Evolutionary conservation across 1,140 invertebrate species (phyloP).

Genomic region (Drosophila persimilis): DNA sequence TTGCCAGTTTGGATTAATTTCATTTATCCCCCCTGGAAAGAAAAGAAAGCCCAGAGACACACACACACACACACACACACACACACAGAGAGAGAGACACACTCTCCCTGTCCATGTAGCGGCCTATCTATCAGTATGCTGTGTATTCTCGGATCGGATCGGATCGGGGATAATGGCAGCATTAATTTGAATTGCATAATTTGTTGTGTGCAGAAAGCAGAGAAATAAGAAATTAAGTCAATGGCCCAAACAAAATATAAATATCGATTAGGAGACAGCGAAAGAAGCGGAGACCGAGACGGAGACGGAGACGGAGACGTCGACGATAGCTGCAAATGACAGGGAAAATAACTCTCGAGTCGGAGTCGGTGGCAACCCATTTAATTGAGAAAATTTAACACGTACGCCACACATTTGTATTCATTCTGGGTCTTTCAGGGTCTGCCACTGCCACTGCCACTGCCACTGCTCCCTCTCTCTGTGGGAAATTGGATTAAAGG

Average conservation of each 20-base stretch:
- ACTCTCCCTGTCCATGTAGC: neutral
- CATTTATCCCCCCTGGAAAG: constrained; percentile 35
- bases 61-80: neutral
- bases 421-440: constrained; percentile 59
- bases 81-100: neutral
- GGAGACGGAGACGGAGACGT: too few relatives aligned
- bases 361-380: constrained; percentile 55
- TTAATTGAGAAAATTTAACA: constrained; percentile 80
- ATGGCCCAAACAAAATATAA: constrained; percentile 77
- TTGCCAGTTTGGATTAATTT: constrained; percentile 77
- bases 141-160: neutral
- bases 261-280: constrained; percentile 64
- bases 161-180: constrained; percentile 54
- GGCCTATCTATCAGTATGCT: too few relatives aligned
- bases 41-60: constrained; percentile 16
- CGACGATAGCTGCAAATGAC: constrained; percentile 44
- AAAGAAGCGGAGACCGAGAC: too few relatives aligned
- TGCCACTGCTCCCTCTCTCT: constrained; percentile 32
- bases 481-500: constrained; percentile 78
- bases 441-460: too few relatives aligned
- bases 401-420: constrained; percentile 79
- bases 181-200: constrained; percentile 82
- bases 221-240: constrained; percentile 73
- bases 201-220: constrained; percentile 62
- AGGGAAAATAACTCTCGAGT: constrained; percentile 35